A percentile compares a stretch with the other conserved stretches of the same genome.
These are phyloP conservation scores for Campylomormyrus numenius DNA, from an alignment of 2,113 vertebrate genomes.

Conservation along the genomic window DNA sequence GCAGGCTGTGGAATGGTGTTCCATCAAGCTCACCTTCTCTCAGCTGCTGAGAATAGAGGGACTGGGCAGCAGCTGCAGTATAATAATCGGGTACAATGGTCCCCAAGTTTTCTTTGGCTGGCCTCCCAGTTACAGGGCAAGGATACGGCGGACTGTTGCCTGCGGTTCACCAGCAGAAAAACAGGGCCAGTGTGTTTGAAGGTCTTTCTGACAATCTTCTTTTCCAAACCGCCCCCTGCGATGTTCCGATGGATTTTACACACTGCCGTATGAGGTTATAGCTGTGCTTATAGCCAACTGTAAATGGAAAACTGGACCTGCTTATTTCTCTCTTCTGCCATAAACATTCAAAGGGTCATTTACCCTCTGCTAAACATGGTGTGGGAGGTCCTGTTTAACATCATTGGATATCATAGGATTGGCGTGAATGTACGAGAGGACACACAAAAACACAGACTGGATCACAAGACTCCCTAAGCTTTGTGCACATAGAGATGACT, in stretches of 20 bases:
- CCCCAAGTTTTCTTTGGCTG: not conserved
- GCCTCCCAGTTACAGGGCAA: not conserved
- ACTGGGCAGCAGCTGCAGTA: not conserved
- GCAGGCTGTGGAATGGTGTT: not conserved
- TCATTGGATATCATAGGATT: not conserved
- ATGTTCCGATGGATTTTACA: not conserved
- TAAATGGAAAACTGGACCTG: conserved; percentile 2
- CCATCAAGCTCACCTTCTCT: not conserved
- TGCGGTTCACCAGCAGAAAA: not conserved
- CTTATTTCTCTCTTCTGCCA: not conserved
- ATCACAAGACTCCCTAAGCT: not conserved
- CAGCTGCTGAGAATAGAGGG: not conserved
- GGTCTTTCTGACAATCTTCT: not conserved
- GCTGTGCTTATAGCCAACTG: not conserved
- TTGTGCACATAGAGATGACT: not conserved
- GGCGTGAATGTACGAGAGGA: not conserved
- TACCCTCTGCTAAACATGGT: not conserved
- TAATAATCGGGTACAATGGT: not conserved
- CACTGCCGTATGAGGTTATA: not conserved
- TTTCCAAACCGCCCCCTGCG: not conserved
- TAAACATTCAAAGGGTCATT: not conserved
- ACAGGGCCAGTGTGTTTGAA: not conserved
- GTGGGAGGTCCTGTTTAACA: not conserved
- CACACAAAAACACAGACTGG: not conserved
- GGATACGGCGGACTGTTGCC: not conserved